These are phyloP conservation scores for Protophormia terraenovae DNA, from an alignment of 2,888 invertebrate genomes.

Conservation along the genomic window DNA sequence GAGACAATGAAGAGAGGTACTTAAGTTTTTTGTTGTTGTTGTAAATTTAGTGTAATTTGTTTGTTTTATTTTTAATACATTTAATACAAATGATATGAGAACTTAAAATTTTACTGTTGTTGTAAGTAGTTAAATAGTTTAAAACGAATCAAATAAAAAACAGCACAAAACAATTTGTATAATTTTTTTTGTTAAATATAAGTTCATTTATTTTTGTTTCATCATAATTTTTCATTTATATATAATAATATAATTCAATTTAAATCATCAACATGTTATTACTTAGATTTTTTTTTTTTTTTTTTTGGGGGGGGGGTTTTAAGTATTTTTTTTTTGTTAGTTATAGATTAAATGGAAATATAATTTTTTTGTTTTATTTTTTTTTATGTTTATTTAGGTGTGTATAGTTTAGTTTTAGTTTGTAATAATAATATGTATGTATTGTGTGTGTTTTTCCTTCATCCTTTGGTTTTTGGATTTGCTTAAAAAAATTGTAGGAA, in stretches of 20 bases:
- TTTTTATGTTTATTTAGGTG: constrained; percentile 34
- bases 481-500: constrained; percentile 6
- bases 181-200: constrained; percentile 59
- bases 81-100: constrained; percentile 46
- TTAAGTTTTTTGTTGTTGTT: constrained; percentile 39
- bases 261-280: constrained; percentile 74
- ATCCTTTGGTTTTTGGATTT: not conserved
- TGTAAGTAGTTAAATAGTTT: not conserved
- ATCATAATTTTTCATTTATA: constrained; percentile 36
- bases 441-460: constrained; percentile 71
- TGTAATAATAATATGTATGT: constrained; percentile 69
- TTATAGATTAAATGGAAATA: constrained; percentile 56
- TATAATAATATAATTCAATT: constrained; percentile 58
- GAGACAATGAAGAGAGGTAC: constrained; percentile 48
- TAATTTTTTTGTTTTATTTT: too few relatives aligned
- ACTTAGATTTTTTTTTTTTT: constrained; percentile 57
- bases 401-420: constrained; percentile 16
- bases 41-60: constrained; percentile 10
- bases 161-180: constrained; percentile 40
- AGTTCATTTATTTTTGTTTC: constrained; percentile 64
- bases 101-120: constrained; percentile 29
- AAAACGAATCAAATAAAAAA: constrained; percentile 13
- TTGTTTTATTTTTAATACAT: not conserved
- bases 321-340: constrained; percentile 42
- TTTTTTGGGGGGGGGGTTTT: constrained; percentile 40